Percentiles rank a stretch among this genome's conserved stretches.
phyloP scores from a whole-genome alignment of 2,797 vertebrate genomes.

The Liasis olivaceus region DNA sequence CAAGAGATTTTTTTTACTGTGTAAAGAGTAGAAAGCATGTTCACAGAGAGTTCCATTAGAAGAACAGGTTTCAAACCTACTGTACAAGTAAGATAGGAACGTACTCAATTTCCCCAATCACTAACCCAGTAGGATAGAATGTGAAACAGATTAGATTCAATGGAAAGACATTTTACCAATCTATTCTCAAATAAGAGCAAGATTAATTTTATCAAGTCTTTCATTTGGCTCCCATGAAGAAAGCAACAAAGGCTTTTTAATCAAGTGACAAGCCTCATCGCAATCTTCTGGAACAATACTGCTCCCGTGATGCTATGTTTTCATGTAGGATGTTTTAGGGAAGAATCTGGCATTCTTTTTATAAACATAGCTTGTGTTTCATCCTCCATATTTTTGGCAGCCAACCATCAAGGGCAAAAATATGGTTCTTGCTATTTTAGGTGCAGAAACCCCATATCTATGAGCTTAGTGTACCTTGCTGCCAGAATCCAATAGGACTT shows the following conservation, averaged over 20 bases:
- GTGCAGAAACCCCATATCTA: neutral
- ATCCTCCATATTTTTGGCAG: neutral
- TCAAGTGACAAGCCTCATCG: slow-evolving; percentile 20
- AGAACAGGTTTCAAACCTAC: slow-evolving; percentile 44
- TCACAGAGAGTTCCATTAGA: slow-evolving; percentile 49
- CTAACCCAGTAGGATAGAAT: slow-evolving; percentile 33
- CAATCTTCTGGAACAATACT: slow-evolving; percentile 10
- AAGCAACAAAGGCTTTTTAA: slow-evolving; percentile 43
- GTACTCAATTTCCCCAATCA: slow-evolving; percentile 41
- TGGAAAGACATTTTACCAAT: slow-evolving; percentile 28
- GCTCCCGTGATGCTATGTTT: neutral
- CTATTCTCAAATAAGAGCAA: slow-evolving; percentile 51
- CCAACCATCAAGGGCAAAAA: neutral
- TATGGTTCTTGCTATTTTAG: neutral
- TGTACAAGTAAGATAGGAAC: slow-evolving; percentile 40
- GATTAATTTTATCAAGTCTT: slow-evolving; percentile 40
- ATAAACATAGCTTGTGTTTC: neutral
- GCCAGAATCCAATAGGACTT: neutral
- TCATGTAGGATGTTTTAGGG: neutral
- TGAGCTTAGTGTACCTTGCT: neutral
- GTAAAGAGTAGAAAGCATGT: slow-evolving; percentile 27
- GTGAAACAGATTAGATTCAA: slow-evolving; percentile 48
- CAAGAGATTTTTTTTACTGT: slow-evolving; percentile 6
- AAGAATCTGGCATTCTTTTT: neutral
- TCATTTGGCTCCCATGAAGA: slow-evolving; percentile 40